Percentiles rank a stretch among this genome's conserved stretches.
Conservation (phyloP, 2,888 invertebrate species). For the Alloscopus bannaensis region DNA sequence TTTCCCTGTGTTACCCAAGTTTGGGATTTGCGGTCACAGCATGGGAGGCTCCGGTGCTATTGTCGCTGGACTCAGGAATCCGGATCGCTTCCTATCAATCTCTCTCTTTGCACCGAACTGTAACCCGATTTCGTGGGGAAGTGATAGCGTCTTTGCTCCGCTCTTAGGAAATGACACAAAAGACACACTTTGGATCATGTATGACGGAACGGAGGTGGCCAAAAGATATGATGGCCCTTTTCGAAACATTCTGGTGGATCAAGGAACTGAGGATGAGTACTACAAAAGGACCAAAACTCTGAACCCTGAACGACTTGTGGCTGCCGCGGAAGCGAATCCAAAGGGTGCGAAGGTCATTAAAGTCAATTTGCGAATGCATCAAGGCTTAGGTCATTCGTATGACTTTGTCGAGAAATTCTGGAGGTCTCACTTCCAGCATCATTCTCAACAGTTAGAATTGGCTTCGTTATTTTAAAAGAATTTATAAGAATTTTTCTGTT, state of each 20-base stretch:
- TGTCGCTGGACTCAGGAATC: conserved; percentile 42
- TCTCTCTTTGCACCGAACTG: conserved; percentile 97
- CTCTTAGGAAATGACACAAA: conserved; percentile 80
- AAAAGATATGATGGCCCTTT: conserved; percentile 89
- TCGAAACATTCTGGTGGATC: conserved; percentile 82
- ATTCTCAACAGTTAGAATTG: conserved; percentile 47
- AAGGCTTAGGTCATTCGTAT: conserved; percentile 43
- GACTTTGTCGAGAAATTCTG: conserved; percentile 61
- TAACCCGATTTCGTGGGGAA: conserved; percentile 93
- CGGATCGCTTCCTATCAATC: conserved; percentile 76
- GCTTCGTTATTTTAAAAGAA: conserved; percentile 30
- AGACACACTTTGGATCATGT: conserved; percentile 81
- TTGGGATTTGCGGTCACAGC: conserved; percentile 61
- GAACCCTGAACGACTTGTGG: conserved; percentile 54
- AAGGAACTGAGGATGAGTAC: conserved; percentile 87
- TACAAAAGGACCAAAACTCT: conserved; percentile 54
- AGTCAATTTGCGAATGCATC: conserved; percentile 53
- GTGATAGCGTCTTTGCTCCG: conserved; percentile 85
- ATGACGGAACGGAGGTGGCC: conserved; percentile 92
- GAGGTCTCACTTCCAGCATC: conserved; percentile 60
- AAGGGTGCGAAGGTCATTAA: conserved; percentile 57
- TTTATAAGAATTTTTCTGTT: too few species aligned
- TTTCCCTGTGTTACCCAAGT: conserved; percentile 79
- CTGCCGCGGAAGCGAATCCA: conserved; percentile 55
- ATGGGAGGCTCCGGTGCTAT: conserved; percentile 59